Base-by-base conservation (phyloP, 2,888 invertebrate species). In the Charanyca ferruginea region DNA sequence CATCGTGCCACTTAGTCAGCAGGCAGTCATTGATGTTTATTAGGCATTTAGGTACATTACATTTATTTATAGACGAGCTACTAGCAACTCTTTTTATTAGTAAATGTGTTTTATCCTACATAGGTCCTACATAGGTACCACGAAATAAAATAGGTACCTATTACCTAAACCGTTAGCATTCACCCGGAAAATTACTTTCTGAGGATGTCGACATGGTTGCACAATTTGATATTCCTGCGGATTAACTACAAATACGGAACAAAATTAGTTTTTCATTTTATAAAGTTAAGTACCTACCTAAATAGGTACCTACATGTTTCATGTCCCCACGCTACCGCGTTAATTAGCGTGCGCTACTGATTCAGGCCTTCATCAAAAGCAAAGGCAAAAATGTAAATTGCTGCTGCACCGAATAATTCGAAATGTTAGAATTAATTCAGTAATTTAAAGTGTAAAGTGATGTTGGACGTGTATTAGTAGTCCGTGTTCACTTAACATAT, bases 1-100 rank as follows among this genome's bases (percentile, higher is more conserved):
- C 83, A 85, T 84, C 74, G 79, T 55, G 54, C 66, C 80, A 84
- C 65, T 84, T 86, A 78, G 49, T 18, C n/a, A n/a, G 57, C 35
- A 69, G 60, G 60, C 57, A 51, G 18, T 77, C 85, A 82, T 83
- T 53, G 66, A 52, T 59, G 60, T 72, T 52, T 38, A 76, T 65
- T 62, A 60, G 16, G 38, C 38, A 38, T 48, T 70, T 49, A n/a
- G n/a, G n/a, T n/a, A 63, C 20, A 59, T 75, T 42, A 59, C 20
- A 25, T 55, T 65, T 62, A 47, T 71, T 61, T 65, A 25, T 22
- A 25, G 25, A 45, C 23, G 11, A 51, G n/a, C 41, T 32, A 7
- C 18, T 38, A 38, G 38, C 4, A 9, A 32, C 13, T 5, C 49
- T 41, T 49, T 52, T 35, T 52, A 60, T 71, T 44, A 61, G 8